Evolutionary conservation across 1,140 invertebrate genomes (phyloP).

Genomic region (Mycetomoellerius zeteki): DNA sequence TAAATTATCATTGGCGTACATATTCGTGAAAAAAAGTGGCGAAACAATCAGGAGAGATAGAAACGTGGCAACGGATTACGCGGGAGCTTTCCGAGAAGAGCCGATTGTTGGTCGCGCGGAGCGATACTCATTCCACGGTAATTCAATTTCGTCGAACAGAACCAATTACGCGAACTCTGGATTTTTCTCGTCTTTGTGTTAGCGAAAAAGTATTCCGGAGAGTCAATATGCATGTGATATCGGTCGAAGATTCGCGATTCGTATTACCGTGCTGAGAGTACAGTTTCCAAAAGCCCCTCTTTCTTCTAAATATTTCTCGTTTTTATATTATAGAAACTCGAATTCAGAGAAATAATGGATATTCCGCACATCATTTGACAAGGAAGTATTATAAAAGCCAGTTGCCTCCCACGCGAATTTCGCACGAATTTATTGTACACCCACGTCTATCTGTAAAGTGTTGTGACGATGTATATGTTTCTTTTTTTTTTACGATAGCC

Average conservation of each 20-base stretch:
- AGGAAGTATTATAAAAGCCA: conserved; percentile 63
- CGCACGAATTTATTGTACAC: conserved; percentile 28
- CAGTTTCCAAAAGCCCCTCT: conserved; percentile 61
- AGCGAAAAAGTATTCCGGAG: background rate
- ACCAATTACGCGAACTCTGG: conserved; percentile 7
- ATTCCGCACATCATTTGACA: conserved; percentile 32
- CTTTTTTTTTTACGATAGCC: conserved; percentile 16
- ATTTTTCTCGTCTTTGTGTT: conserved; percentile 16
- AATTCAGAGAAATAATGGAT: conserved; percentile 30
- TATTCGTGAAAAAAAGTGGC: conserved; percentile 36
- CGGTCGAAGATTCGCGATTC: conserved; percentile 7
- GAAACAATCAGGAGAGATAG: conserved; percentile 37
- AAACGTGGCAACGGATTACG: conserved; percentile 16
- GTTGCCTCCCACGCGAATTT: conserved; percentile 26
- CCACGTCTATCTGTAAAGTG: conserved; percentile 34
- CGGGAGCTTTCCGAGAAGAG: conserved; percentile 45
- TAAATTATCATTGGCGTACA: conserved; percentile 28
- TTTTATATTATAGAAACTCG: conserved; percentile 9
- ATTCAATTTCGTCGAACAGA: conserved; percentile 55
- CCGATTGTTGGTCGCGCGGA: conserved; percentile 66
- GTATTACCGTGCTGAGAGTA: conserved; percentile 64
- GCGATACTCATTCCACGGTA: conserved; percentile 61
- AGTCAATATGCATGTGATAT: background rate
- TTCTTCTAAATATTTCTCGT: background rate
- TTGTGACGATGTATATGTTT: conserved; percentile 22